Percentiles rank a stretch among this genome's conserved stretches.
Evolutionary conservation across 2,113 vertebrate genomes (phyloP).

Genomic region (Ailuropoda melanoleuca): DNA sequence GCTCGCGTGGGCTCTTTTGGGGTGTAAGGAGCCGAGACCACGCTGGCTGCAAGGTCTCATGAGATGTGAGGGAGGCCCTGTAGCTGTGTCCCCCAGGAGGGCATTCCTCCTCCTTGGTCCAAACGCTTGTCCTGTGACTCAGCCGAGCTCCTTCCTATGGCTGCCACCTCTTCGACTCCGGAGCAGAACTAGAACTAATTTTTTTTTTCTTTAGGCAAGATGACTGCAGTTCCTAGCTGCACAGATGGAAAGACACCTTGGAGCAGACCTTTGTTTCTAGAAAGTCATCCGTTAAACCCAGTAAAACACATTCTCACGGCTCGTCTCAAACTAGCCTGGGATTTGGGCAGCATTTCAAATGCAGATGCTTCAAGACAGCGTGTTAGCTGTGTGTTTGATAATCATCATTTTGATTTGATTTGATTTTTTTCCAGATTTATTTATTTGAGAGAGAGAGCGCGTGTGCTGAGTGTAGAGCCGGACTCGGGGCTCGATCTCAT

Average conservation of each 20-base stretch:
- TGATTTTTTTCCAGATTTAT: not conserved
- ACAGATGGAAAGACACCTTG: not conserved
- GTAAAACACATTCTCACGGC: not conserved
- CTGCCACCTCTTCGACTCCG: not conserved
- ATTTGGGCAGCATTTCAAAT: not conserved
- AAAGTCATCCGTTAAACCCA: not conserved
- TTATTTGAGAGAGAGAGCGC: not conserved
- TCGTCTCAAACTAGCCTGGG: not conserved
- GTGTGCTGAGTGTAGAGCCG: not conserved
- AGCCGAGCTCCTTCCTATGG: not conserved
- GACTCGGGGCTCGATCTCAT: not conserved
- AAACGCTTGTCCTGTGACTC: not conserved
- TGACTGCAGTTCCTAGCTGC: not conserved
- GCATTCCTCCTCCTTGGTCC: not conserved
- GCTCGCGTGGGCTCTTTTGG: not conserved
- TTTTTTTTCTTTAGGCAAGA: not conserved
- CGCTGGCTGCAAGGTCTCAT: not conserved
- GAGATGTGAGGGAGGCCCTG: not conserved
- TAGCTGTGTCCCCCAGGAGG: accelerated
- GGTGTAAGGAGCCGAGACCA: not conserved
- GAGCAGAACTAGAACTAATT: not conserved
- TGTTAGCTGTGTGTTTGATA: too few relatives aligned
- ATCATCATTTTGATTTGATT: not conserved
- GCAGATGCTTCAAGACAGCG: not conserved
- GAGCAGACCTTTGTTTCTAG: not conserved